A percentile compares a stretch with the other conserved stretches of the same genome.
These are phyloP conservation scores for Prunella strophiata DNA, from an alignment of 2,797 vertebrate species.

Conservation along the genomic window DNA sequence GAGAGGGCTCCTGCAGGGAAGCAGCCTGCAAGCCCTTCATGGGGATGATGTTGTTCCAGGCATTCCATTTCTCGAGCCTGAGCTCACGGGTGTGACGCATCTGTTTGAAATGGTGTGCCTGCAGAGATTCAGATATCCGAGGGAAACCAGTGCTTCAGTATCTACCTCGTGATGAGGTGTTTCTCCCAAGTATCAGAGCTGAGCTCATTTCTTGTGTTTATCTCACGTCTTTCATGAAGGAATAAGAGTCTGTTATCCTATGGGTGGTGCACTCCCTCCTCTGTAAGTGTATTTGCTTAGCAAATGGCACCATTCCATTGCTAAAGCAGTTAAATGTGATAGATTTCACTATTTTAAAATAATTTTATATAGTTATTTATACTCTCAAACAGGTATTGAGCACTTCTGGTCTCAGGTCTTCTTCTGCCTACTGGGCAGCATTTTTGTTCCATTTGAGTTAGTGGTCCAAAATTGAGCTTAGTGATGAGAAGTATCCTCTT, in stretches of 20 bases:
- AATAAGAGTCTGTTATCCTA: background rate
- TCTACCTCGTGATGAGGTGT: background rate
- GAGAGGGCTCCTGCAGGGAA: background rate
- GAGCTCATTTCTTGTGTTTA: background rate
- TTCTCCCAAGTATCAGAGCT: background rate
- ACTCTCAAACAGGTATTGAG: background rate
- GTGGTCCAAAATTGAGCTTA: background rate
- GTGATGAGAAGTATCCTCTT: background rate
- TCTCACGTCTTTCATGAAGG: background rate
- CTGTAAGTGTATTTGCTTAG: background rate
- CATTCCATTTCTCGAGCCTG: accelerated
- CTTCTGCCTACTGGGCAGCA: background rate
- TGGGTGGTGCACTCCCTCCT: accelerated
- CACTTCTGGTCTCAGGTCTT: background rate
- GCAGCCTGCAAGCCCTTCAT: accelerated
- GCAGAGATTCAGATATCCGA: background rate
- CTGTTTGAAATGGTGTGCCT: background rate
- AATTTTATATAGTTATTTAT: background rate
- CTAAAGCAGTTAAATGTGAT: background rate
- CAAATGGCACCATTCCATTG: background rate
- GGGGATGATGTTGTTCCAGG: accelerated
- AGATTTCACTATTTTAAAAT: background rate
- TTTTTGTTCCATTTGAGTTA: background rate
- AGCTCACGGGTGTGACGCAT: accelerated
- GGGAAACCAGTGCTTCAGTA: background rate